Evolutionary conservation across 30 jellyfish, hydroid and myxozoan species (phyloP), one percentile per base, ranked within the genome.

Genomic region (Nemopilema nomurai): DNA sequence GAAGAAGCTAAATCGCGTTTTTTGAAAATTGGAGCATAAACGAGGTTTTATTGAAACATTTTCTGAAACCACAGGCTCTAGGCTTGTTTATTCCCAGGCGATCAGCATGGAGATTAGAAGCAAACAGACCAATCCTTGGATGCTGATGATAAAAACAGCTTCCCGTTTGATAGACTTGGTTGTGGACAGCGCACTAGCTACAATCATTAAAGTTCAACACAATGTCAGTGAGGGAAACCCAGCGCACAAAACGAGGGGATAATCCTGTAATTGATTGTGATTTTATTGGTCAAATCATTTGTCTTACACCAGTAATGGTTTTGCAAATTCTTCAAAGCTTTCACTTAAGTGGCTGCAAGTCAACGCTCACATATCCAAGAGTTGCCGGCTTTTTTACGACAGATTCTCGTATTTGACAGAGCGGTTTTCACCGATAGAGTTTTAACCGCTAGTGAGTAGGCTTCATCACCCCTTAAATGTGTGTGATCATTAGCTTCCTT

Each of bases 181-280:
- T 41, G 6, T 41, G 57, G 57, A 3, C 57, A 41, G 13, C 57
- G 6, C 13, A 41, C 57, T 3, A 4, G 6, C 13, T 3, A 41
- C 6, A 4, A 41, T 41, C 57, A 41, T 41, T 41, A 13, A 41
- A 41, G 13, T 41, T 41, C 13, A 41, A 41, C 57, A 41, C 9
- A 41, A 41, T 41, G 57, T 41, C 57, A 41, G 33, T 17, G 76
- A 67, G 51, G 41, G 19, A 33, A 67, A 33, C 20, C 51, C 51
- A 29, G 22, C 30, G 32, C 23, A 23, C 17, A 67, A 67, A 67
- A 67, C 21, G 76, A 67, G 41, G 23, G 41, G 76, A 67, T 67
- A 67, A 67, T 67, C 76, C 41, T 67, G 33, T 67, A 67, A 23
- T 67, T 67, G 30, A 67, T 67, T 67, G 76, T 67, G 76, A 67